Evolutionary conservation across 2,113 vertebrate genomes (phyloP), one percentile per base, ranked within the genome.

Genomic region (Onychostruthus taczanowskii): DNA sequence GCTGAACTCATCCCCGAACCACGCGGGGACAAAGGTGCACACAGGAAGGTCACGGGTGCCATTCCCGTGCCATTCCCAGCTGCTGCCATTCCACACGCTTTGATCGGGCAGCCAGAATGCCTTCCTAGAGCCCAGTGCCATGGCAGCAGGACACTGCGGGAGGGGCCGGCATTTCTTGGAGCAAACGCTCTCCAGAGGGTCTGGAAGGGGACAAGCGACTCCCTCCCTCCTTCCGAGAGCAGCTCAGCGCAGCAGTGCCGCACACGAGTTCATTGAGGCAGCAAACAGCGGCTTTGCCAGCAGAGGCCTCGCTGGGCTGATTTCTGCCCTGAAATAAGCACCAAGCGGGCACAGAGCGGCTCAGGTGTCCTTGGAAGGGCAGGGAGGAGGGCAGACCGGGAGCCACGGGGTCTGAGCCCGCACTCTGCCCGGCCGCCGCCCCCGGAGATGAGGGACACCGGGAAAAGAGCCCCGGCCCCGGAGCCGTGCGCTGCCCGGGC

Each of bases 231-330:
- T 3, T 2, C 4, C 10, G 52, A 27, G 26, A 0, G 23, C 12
- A 4, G 67, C 67, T 20, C 27, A 4, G 52, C 17, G 10, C 19
- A 16, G 59, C 16, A 0, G 28, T 0, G 33, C 5, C 47, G 11
- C 0, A 3, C 1, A 1, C 44, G 3, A 6, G 11, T 19, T 10
- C 9, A 7, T 4, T 3, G 3, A 1, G 9, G 5, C 10, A 5
- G 4, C 7, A 1, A 28, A 4, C 9, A 10, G 41, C 0, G 0
- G 53, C 6, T 41, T 10, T 11, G 13, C 28, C 83, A 35, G 28
- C 26, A 12, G 6, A 14, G 72, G 37, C 26, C 27, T 3, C 3
- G 28, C 1, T 1, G 50, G 10, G 10, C 43, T 0, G 37, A 18
- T 10, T 33, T 37, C 3, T 4, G 44, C 37, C 5, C 27, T 0